A percentile compares a stretch with the other conserved stretches of the same genome.
These are phyloP conservation scores for Molanna angustata DNA, from an alignment of 2,888 invertebrate species.

Conservation along the genomic window DNA sequence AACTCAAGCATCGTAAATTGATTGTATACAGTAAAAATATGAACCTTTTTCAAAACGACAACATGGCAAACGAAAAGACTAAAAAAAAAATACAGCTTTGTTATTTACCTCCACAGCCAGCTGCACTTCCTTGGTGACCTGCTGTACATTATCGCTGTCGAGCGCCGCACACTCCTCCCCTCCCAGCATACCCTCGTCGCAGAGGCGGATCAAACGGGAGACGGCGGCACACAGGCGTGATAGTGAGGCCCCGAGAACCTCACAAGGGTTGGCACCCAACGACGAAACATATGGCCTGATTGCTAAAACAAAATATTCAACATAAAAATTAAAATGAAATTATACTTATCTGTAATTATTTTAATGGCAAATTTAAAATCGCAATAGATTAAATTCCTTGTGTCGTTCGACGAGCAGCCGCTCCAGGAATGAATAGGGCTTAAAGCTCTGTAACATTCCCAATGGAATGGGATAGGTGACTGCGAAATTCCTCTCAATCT, in stretches of 20 bases:
- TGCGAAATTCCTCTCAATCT: too few species aligned
- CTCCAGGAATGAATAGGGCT: too few species aligned
- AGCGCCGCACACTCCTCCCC: slow-evolving; percentile 62
- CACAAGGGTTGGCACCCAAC: slow-evolving; percentile 45
- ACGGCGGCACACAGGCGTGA: slow-evolving; percentile 84
- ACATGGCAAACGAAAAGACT: too few species aligned
- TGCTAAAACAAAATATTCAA: slow-evolving; percentile 44
- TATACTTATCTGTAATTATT: not conserved
- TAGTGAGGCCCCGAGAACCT: slow-evolving; percentile 72
- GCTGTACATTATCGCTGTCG: slow-evolving; percentile 43
- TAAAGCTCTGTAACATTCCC: too few species aligned
- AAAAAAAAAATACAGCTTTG: too few species aligned
- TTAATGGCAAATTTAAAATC: too few species aligned
- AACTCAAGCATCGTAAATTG: too few species aligned
- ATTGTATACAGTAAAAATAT: too few species aligned
- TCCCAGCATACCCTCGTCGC: slow-evolving; percentile 82
- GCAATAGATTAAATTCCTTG: too few species aligned
- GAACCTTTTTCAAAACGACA: too few species aligned
- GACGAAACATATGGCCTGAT: slow-evolving; percentile 47
- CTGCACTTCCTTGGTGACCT: slow-evolving; percentile 44
- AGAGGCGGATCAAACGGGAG: slow-evolving; percentile 82
- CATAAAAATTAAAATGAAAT: slow-evolving; percentile 5
- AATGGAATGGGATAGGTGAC: too few species aligned
- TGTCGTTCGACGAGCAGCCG: too few species aligned
- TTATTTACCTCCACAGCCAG: slow-evolving; percentile 33